These are phyloP conservation scores for Embiotoca jacksoni DNA, from an alignment of 2,113 vertebrate species.

Conservation along the genomic window DNA sequence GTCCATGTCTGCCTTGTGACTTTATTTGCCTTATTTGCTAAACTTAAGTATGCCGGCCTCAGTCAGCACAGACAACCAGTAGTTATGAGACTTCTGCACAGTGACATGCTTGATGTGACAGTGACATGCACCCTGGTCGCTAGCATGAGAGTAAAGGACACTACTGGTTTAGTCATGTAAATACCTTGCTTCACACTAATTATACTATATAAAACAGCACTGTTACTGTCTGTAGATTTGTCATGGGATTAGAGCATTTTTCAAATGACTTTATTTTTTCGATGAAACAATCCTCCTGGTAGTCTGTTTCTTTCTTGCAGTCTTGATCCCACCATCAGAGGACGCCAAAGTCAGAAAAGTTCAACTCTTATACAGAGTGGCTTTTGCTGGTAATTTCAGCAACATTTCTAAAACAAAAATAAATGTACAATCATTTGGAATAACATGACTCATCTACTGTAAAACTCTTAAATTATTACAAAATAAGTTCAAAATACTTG, in stretches of 20 bases:
- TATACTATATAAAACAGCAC: neutral
- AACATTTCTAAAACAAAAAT: neutral
- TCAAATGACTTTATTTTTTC: neutral
- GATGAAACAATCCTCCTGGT: neutral
- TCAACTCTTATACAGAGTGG: neutral
- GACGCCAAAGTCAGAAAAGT: neutral
- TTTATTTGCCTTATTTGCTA: conserved; percentile 62
- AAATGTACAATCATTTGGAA: neutral
- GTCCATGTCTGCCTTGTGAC: conserved; percentile 52
- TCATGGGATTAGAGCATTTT: conserved; percentile 2
- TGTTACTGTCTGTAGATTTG: neutral
- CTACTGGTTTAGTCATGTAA: conserved; percentile 2
- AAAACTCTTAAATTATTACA: neutral
- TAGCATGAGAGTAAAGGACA: conserved; percentile 52
- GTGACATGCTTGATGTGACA: conserved; percentile 3
- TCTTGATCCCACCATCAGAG: neutral
- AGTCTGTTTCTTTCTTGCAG: conserved; percentile 1
- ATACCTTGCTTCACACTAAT: conserved; percentile 24
- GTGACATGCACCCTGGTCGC: neutral
- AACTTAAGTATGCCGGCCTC: conserved; percentile 14
- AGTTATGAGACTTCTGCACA: neutral
- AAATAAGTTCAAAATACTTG: conserved; percentile 1
- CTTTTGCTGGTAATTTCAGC: neutral
- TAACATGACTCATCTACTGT: neutral
- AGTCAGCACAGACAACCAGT: conserved; percentile 6